Conservation (phyloP, 2,113 vertebrate species). For the Chionis minor region DNA sequence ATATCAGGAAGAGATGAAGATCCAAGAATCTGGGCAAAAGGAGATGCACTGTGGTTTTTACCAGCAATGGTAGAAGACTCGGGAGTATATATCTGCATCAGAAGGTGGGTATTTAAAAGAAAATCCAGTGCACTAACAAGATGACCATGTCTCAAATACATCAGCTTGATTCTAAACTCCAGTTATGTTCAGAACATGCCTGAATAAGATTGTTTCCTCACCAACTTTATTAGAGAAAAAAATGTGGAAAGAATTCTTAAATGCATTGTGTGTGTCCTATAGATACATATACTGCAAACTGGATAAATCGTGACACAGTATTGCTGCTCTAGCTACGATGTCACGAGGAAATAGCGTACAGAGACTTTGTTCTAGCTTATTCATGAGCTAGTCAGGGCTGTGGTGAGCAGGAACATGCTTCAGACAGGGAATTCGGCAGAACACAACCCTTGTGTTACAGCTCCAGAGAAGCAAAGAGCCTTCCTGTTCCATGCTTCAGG, state of each 20-base stretch:
- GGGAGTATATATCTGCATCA: slow-evolving; percentile 82
- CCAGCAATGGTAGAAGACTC: slow-evolving; percentile 80
- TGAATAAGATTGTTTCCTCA: not conserved
- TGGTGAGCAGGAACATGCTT: not conserved
- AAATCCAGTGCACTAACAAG: not conserved
- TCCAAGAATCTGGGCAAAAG: slow-evolving; percentile 59
- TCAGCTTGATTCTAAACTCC: not conserved
- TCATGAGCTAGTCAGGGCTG: not conserved
- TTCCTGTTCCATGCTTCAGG: not conserved
- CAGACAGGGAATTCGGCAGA: not conserved
- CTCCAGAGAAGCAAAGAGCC: not conserved
- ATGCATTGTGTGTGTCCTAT: not conserved
- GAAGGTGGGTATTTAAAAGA: slow-evolving; percentile 71
- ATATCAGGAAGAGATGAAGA: slow-evolving; percentile 39
- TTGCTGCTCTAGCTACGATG: accelerated
- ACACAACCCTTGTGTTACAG: accelerated
- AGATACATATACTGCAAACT: not conserved
- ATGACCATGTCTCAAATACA: not conserved
- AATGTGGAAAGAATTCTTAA: not conserved
- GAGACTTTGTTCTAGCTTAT: not conserved
- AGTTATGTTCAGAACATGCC: not conserved
- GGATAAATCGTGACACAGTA: not conserved
- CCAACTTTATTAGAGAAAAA: not conserved
- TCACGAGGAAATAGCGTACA: not conserved
- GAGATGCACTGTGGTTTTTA: slow-evolving; percentile 81